Base-by-base conservation (phyloP, 2,888 invertebrate species). In the Lycia hirtaria region DNA sequence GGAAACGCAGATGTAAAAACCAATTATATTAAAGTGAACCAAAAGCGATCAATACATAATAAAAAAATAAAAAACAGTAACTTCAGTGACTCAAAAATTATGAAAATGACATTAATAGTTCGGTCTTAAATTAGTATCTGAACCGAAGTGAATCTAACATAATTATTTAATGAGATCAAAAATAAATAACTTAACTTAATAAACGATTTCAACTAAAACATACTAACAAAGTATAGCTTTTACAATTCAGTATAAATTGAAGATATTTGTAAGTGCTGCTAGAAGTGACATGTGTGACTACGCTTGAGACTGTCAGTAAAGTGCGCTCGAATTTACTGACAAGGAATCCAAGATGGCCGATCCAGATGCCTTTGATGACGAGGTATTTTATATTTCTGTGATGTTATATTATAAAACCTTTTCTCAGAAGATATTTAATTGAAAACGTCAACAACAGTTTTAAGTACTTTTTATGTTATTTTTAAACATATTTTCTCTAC, bases 341-440 rank as follows among this genome's bases (percentile, higher is more conserved):
- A 67, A 71, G 62, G 68, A 69, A 62, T 65, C 37, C 72, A 85
- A 74, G 60, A 91, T 91, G 90, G 90, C 91, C 41, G 91, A 91
- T 64, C 89, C 89, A 7, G 90, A 90, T 64, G 90, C 90, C 12
- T 91, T 91, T 61, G 91, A 91, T 62, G 91, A 91, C 77, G 90
- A 91, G 91, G 91, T 91, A 86, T 73, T 65, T 66, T 56, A 62
- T 65, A 50, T 53, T 50, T 63, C 45, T 56, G 19, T 19, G 14
- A 30, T 19, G 9, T 22, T 30, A 30, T 10, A 9, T 9, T 19
- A 15, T n/a, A 30, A n/a, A n/a, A n/a, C 10, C 1, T 15, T 15
- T 26, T 26, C 10, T 35, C 17, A 35, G 4, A 14, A 7, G 2
- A 12, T 14, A 12, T 7, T 2, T 7, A 14, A 6, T 7, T 7